Percentiles rank a stretch among this genome's conserved stretches.
phyloP scores from a whole-genome alignment of 2,797 vertebrate genomes.

The Sebastes nivosus region DNA sequence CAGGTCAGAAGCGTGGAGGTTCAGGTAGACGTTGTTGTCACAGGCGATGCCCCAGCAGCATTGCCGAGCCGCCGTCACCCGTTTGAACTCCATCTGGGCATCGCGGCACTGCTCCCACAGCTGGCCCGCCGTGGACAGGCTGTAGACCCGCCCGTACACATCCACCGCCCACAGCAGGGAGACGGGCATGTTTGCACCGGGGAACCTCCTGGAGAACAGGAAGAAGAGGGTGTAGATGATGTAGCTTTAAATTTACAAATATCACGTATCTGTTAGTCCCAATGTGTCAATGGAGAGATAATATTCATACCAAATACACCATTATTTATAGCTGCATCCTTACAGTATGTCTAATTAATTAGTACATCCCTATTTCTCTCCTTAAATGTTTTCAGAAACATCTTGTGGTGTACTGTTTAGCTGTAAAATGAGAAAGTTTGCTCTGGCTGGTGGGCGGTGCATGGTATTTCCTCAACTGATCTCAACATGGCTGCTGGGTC shows the following conservation, averaged over 20 bases:
- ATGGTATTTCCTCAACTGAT: too few species aligned
- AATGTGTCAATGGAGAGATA: neutral
- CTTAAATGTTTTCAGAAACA: too few species aligned
- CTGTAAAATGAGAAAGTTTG: too few species aligned
- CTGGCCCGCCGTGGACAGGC: slow-evolving; percentile 89
- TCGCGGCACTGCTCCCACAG: slow-evolving; percentile 93
- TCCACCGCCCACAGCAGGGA: slow-evolving; percentile 94
- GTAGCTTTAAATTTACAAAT: neutral
- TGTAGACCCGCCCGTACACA: slow-evolving; percentile 91
- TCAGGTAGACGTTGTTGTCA: slow-evolving; percentile 92
- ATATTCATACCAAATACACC: neutral
- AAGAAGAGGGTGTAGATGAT: neutral
- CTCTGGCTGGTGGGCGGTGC: too few species aligned
- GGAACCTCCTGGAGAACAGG: slow-evolving; percentile 11
- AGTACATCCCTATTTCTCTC: too few species aligned
- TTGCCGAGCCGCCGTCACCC: slow-evolving; percentile 87
- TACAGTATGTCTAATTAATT: neutral
- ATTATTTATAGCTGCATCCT: neutral
- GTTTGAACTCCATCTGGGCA: slow-evolving; percentile 91
- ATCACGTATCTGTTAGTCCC: neutral
- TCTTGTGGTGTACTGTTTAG: too few species aligned
- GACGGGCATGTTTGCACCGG: slow-evolving; percentile 82
- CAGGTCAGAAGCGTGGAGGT: slow-evolving; percentile 89
- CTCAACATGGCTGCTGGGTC: too few species aligned
- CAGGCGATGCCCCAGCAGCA: slow-evolving; percentile 97